Evolutionary conservation across 2,113 vertebrate species (phyloP).

Genomic region (Rostratula benghalensis): DNA sequence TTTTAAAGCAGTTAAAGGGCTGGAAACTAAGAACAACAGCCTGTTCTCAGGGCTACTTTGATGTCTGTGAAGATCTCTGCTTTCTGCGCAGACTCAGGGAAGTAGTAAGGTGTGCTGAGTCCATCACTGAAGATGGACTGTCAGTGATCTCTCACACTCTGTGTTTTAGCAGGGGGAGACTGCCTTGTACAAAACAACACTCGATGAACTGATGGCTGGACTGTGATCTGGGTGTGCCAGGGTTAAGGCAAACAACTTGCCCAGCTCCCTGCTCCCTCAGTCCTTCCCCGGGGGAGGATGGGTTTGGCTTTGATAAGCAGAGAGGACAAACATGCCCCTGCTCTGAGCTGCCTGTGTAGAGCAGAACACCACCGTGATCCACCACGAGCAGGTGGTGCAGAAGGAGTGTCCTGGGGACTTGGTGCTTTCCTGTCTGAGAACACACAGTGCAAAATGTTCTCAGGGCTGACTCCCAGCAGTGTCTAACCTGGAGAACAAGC

Average conservation of each 20-base stretch:
- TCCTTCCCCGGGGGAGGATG: not conserved
- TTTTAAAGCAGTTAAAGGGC: not conserved
- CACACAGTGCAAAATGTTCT: not conserved
- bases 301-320: not conserved
- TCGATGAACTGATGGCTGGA: not conserved
- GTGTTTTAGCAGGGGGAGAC: not conserved
- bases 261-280: not conserved
- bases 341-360: not conserved
- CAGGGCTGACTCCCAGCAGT: not conserved
- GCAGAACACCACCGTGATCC: fast-evolving
- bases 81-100: not conserved
- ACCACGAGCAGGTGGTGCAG: not conserved
- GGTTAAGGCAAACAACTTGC: not conserved
- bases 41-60: not conserved
- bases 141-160: fast-evolving
- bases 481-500: not conserved
- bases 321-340: not conserved
- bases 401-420: not conserved
- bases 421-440: not conserved
- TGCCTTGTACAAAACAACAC: fast-evolving
- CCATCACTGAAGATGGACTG: not conserved
- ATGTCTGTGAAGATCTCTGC: not conserved
- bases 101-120: not conserved
- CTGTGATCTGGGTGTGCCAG: conserved; percentile 54
- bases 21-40: not conserved